Evolutionary conservation across 2,113 vertebrate genomes (phyloP), one percentile per base, ranked within the genome.

Genomic region (Chascanopsetta lugubris): DNA sequence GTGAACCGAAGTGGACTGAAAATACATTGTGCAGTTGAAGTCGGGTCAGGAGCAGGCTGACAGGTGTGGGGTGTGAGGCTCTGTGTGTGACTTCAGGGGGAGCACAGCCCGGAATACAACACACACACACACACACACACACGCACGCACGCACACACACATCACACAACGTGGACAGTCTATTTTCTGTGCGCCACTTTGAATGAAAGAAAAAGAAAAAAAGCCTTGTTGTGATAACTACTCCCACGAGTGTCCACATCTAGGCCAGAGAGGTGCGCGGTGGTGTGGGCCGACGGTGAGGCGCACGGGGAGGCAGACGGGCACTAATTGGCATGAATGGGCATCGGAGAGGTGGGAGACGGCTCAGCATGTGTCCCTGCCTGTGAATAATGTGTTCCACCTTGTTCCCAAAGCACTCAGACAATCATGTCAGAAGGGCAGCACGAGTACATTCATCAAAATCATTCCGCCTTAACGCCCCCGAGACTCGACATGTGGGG

Each of bases 351-450:
- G 64, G 73, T 79, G 80, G 70, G 66, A 17, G 61, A 66, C 68
- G 61, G 67, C 82, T 80, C 87, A 69, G 83, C 60, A 26, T 78
- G 83, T 48, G 70, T 75, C 77, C 83, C 81, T 74, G 79, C 78
- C 75, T 60, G 65, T 71, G 77, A 84, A 78, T 77, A 83, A 83
- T 79, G 68, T 36, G 64, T 61, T 81, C 71, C 71, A 83, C 69
- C 72, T 87, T 83, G n/a, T n/a, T 86, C 84, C 74, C 86, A 77
- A 79, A 59, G 61, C 53, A 30, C 30, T 60, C 32, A 30, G 56
- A 81, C 69, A 72, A 58, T 71, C 75, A 82, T 75, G 72, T 75
- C 72, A 72, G 59, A 48, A 49, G 36, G 63, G 48, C 73, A 30
- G 62, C 27, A 17, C 6, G 1, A 21, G 47, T 64, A 34, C 48